These are phyloP conservation scores for Tokudaia muenninki DNA, from an alignment of 2,797 vertebrate species.

Conservation along the genomic window DNA sequence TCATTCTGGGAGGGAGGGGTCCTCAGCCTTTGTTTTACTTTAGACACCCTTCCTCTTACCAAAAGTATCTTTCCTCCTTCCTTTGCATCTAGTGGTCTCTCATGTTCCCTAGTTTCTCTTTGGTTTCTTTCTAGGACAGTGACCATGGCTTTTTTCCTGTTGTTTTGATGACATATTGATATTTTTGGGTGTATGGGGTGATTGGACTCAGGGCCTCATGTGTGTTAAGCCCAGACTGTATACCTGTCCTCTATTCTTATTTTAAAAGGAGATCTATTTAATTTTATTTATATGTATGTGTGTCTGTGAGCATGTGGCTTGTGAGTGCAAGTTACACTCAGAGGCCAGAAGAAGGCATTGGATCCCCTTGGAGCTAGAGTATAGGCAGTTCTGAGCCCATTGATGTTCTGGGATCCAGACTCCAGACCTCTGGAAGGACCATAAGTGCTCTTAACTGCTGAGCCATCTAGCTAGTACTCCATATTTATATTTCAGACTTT, in stretches of 20 bases:
- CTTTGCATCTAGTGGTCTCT: not conserved
- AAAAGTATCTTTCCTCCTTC: not conserved
- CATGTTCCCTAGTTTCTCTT: not conserved
- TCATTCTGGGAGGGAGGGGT: constrained; percentile 26
- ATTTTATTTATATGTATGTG: not conserved
- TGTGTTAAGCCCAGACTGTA: not conserved
- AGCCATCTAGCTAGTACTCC: not conserved
- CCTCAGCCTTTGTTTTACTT: constrained; percentile 25
- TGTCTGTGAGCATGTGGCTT: not conserved
- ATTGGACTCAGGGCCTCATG: not conserved
- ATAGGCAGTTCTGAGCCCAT: not conserved
- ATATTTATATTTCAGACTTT: not conserved
- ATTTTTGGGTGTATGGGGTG: not conserved
- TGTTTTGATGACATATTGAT: constrained; percentile 3
- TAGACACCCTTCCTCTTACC: not conserved
- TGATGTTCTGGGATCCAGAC: not conserved
- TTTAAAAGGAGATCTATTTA: not conserved
- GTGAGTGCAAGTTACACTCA: not conserved
- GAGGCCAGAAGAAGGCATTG: not conserved
- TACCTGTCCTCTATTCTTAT: not conserved
- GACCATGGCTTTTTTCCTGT: not conserved
- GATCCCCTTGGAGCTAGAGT: not conserved
- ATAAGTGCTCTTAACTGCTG: not conserved
- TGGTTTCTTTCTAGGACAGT: not conserved
- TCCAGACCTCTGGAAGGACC: not conserved